Conservation (phyloP, 37 sponge, comb jelly and placozoan species). For the Amphimedon queenslandica region DNA sequence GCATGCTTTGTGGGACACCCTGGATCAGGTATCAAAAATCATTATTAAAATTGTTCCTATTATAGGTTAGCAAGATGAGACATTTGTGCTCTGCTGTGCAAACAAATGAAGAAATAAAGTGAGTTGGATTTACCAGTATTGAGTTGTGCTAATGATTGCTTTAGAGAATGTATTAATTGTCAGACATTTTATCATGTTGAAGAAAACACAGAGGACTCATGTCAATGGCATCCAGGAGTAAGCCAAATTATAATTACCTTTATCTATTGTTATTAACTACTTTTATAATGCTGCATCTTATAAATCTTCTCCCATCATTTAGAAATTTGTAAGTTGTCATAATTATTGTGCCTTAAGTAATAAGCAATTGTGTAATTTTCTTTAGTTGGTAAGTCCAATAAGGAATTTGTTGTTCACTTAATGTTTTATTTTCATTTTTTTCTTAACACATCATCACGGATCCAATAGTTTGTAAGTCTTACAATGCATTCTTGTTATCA, state of each 20-base stretch:
- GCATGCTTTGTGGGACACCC: too few species aligned
- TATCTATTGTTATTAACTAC: not conserved
- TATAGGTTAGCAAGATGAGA: conserved; percentile 14
- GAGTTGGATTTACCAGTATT: not conserved
- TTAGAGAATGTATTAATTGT: conserved; percentile 8
- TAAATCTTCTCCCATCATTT: too few species aligned
- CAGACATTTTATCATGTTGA: conserved; percentile 48
- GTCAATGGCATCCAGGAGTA: conserved; percentile 64
- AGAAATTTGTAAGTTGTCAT: too few species aligned
- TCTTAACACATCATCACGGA: not conserved
- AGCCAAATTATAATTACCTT: not conserved
- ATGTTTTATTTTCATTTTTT: not conserved
- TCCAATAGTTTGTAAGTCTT: not conserved
- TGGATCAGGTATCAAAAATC: not conserved
- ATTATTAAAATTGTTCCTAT: not conserved
- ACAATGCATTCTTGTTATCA: not conserved
- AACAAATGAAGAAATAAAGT: conserved; percentile 24
- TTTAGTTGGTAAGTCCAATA: conserved; percentile 26
- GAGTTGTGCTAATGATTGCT: not conserved
- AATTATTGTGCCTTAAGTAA: not conserved
- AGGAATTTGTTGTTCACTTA: not conserved
- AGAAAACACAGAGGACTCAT: conserved; percentile 21
- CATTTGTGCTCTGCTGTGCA: not conserved
- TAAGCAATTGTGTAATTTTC: not conserved
- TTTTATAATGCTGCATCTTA: conserved; percentile 1